phyloP scores from a whole-genome alignment of 2,797 vertebrate species.

The Erethizon dorsatum region DNA sequence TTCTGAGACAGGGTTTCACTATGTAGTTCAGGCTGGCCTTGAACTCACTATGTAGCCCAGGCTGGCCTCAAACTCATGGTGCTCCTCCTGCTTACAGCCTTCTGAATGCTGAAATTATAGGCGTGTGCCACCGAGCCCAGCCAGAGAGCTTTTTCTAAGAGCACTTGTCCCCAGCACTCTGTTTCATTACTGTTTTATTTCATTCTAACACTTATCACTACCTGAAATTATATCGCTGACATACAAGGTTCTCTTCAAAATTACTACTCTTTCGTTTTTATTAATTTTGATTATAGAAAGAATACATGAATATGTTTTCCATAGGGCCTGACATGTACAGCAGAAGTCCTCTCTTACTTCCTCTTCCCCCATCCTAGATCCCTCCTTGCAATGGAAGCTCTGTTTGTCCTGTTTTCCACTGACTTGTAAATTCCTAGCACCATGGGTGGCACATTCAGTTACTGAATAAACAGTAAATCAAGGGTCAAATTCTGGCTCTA shows the following conservation, averaged over 20 bases:
- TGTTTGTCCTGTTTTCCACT: neutral
- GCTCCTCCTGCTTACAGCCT: neutral
- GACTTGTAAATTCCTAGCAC: neutral
- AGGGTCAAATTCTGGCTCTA: slow-evolving; percentile 5
- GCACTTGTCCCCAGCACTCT: neutral
- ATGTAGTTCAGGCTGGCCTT: neutral
- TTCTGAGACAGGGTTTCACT: neutral
- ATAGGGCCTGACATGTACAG: neutral
- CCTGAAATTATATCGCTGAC: slow-evolving; percentile 30
- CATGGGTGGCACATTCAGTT: neutral
- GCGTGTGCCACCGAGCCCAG: neutral
- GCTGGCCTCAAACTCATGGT: neutral
- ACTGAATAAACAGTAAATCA: neutral
- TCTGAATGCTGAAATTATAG: neutral
- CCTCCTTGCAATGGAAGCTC: neutral
- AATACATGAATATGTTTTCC: neutral
- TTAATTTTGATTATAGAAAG: slow-evolving; percentile 43
- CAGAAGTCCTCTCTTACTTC: neutral
- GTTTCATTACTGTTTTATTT: slow-evolving; percentile 5
- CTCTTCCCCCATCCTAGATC: neutral
- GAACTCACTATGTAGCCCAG: no score
- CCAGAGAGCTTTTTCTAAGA: neutral
- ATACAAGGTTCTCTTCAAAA: neutral
- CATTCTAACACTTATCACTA: slow-evolving; percentile 7
- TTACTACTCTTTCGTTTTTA: neutral